Evolutionary conservation across 2,888 invertebrate species (phyloP), one percentile per base, ranked within the genome.

Genomic region (Tenthredo scrophulariae): DNA sequence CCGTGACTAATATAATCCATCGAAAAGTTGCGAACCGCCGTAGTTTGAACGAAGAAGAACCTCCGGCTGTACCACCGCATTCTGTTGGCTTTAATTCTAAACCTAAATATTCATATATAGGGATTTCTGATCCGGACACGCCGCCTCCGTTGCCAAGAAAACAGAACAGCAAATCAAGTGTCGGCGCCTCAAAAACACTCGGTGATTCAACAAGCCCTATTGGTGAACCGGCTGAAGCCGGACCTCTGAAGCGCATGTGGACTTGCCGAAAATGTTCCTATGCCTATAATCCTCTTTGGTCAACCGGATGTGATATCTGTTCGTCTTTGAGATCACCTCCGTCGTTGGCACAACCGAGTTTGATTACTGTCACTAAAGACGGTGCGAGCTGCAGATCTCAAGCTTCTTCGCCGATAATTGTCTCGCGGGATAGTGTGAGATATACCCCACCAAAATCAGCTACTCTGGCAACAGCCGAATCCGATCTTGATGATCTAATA

Each of bases 201-300:
- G 91, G 91, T 84, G 93, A 92, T 86, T 91, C 92, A 6, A 91
- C 92, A 37, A 93, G 92, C 86, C 92, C 92, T 15, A 89, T 92
- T 15, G 88, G 89, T 18, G 91, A 90, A n/a, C 80, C 88, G n/a
- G 86, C 86, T 22, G 88, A 90, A 6, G 72, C 86, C 1, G 92
- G 90, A 84, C 91, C 93, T 2, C 86, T 93, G 1, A 93, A 93
- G 86, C 91, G 97, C 89, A 97, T 97, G 96, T 98, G 98, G 98
- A 97, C 97, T 87, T 98, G 98, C 94, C 95, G 95, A 86, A 97
- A 97, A 93, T 98, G 98, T 93, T 97, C 97, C 92, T 98, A 97
- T 94, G 97, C 97, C 86, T 97, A 97, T 93, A 97, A 98, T 94
- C 96, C 97, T 87, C 95, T 97, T 91, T 97, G 96, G 95, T 96